A percentile compares a stretch with the other conserved stretches of the same genome.
phyloP scores from a whole-genome alignment of 1,140 invertebrate genomes.

The Bombus confusus region DNA sequence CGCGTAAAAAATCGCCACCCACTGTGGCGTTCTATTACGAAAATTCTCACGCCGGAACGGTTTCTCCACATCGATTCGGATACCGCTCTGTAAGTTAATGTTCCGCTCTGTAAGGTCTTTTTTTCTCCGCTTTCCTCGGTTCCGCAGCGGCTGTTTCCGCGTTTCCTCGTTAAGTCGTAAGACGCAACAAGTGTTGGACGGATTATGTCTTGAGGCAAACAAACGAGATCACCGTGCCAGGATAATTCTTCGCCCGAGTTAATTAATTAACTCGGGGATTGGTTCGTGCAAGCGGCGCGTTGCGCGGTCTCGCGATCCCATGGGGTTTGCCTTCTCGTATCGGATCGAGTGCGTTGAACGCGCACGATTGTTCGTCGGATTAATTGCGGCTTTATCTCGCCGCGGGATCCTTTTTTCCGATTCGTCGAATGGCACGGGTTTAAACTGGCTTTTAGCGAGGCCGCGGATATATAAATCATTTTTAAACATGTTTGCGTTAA shows the following conservation, averaged over 20 bases:
- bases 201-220: conserved; percentile 70
- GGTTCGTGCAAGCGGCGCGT: background rate
- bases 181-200: conserved; percentile 74
- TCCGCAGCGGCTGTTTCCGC: conserved; percentile 23
- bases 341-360: background rate
- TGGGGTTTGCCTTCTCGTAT: background rate
- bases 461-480: background rate
- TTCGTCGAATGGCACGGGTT: background rate
- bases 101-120: too few relatives aligned
- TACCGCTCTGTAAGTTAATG: too few relatives aligned
- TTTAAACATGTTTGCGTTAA: background rate
- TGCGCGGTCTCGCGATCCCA: background rate
- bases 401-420: background rate
- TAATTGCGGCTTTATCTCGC: background rate
- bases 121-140: background rate
- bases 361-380: background rate
- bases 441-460: background rate
- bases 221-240: conserved; percentile 47
- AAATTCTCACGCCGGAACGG: too few relatives aligned
- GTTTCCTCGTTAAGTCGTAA: conserved; percentile 55
- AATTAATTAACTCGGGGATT: conserved; percentile 19
- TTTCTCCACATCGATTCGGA: too few relatives aligned
- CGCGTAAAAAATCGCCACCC: too few relatives aligned
- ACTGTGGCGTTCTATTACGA: too few relatives aligned
- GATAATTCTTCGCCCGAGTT: conserved; percentile 47